A percentile compares a stretch with the other conserved stretches of the same genome.
These are phyloP conservation scores for Abrostola triplasia DNA, from an alignment of 2,888 invertebrate genomes.

Conservation along the genomic window DNA sequence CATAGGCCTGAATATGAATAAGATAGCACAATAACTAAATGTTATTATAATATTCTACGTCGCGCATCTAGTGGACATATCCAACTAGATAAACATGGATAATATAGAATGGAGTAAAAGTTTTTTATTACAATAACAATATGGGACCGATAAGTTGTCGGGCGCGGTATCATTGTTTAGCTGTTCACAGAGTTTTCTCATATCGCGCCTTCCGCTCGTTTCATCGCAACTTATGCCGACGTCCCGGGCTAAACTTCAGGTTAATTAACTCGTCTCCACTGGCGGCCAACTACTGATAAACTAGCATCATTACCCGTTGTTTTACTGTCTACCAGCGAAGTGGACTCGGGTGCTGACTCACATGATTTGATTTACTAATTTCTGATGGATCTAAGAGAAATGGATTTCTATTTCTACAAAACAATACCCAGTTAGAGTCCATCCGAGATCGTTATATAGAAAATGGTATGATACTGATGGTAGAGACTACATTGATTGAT, in stretches of 20 bases:
- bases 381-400: neutral
- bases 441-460: no score
- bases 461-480: no score
- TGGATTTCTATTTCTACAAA: no score
- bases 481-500: no score
- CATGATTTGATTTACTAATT: neutral
- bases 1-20: neutral
- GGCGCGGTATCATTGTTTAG: slow-evolving; percentile 68
- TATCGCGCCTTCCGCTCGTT: slow-evolving; percentile 71
- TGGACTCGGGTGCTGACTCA: neutral
- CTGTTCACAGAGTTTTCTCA: slow-evolving; percentile 75
- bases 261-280: slow-evolving; percentile 80
- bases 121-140: slow-evolving; percentile 75
- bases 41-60: slow-evolving; percentile 31
- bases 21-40: slow-evolving; percentile 23
- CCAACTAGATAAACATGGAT: slow-evolving; percentile 54
- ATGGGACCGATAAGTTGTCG: slow-evolving; percentile 68
- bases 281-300: slow-evolving; percentile 68
- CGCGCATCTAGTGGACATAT: slow-evolving; percentile 38
- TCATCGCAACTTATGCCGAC: slow-evolving; percentile 65
- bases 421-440: no score
- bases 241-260: slow-evolving; percentile 72
- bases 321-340: slow-evolving; percentile 52
- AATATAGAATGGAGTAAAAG: slow-evolving; percentile 61
- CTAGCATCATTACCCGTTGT: slow-evolving; percentile 68